Percentiles rank a stretch among this genome's conserved stretches.
Conservation (phyloP, 2,797 vertebrate genomes). For the Paguma larvata region DNA sequence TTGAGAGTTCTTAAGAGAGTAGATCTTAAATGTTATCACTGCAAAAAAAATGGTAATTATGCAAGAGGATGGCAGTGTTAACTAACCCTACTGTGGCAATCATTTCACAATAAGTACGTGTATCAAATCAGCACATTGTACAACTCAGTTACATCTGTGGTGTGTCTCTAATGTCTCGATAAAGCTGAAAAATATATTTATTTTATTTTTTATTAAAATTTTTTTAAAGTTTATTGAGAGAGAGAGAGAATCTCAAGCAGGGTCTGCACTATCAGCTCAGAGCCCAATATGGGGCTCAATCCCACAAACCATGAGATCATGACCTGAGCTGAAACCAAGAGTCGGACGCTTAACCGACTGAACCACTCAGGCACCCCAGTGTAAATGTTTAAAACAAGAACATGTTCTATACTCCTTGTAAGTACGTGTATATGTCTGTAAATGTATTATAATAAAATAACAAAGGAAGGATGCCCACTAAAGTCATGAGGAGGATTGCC, state of each 20-base stretch:
- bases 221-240: too few relatives aligned
- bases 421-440: not conserved
- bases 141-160: not conserved
- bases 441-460: not conserved
- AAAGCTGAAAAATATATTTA: not conserved
- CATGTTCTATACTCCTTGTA: not conserved
- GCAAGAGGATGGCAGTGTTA: not conserved
- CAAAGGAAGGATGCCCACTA: not conserved
- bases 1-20: not conserved
- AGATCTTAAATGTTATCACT: not conserved
- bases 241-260: too few relatives aligned
- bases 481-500: not conserved
- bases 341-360: too few relatives aligned
- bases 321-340: too few relatives aligned
- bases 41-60: not conserved
- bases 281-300: too few relatives aligned
- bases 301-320: too few relatives aligned
- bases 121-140: not conserved
- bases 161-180: not conserved
- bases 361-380: too few relatives aligned
- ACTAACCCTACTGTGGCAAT: not conserved
- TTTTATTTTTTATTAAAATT: not conserved
- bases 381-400: constrained; percentile 7
- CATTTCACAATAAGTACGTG: not conserved
- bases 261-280: too few relatives aligned